Percentiles rank a stretch among this genome's conserved stretches.
Evolutionary conservation across 2,113 vertebrate species (phyloP).

Genomic region (Lophius piscatorius): DNA sequence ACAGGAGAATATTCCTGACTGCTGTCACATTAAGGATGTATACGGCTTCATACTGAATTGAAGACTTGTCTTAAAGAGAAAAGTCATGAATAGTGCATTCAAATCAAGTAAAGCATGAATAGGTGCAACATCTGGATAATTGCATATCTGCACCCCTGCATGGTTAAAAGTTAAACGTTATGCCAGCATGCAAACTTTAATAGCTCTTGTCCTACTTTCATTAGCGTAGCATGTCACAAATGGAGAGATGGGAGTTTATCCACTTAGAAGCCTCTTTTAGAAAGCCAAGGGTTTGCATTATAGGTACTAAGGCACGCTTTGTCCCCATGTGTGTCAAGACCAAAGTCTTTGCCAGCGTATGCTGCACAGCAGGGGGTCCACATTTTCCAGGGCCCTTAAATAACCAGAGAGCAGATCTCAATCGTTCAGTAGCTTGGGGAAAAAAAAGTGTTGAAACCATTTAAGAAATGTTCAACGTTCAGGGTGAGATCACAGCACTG

Average conservation of each 20-base stretch:
- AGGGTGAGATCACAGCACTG: slow-evolving; percentile 16
- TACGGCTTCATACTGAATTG: no score
- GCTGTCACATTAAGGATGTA: not conserved
- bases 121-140: slow-evolving; percentile 21
- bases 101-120: slow-evolving; percentile 28
- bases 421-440: slow-evolving; percentile 5
- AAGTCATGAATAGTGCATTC: slow-evolving; percentile 46
- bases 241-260: slow-evolving; percentile 22
- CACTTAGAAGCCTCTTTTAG: slow-evolving; percentile 13
- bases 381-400: slow-evolving; percentile 5
- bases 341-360: slow-evolving; percentile 8
- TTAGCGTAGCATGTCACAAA: slow-evolving; percentile 19
- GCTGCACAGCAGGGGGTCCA: slow-evolving; percentile 35
- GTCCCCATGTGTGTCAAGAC: slow-evolving; percentile 15
- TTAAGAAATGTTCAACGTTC: slow-evolving; percentile 15
- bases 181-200: slow-evolving; percentile 11
- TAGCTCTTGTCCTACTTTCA: slow-evolving; percentile 17
- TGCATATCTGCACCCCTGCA: slow-evolving; percentile 27
- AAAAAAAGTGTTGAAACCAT: slow-evolving; percentile 9
- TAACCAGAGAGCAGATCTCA: slow-evolving; percentile 12
- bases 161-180: slow-evolving; percentile 1
- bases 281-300: slow-evolving; percentile 15
- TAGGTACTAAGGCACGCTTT: slow-evolving; percentile 2
- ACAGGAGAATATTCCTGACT: slow-evolving; percentile 1
- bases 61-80: no score